phyloP scores from a whole-genome alignment of 1,140 invertebrate genomes.

The Camponotus pennsylvanicus region DNA sequence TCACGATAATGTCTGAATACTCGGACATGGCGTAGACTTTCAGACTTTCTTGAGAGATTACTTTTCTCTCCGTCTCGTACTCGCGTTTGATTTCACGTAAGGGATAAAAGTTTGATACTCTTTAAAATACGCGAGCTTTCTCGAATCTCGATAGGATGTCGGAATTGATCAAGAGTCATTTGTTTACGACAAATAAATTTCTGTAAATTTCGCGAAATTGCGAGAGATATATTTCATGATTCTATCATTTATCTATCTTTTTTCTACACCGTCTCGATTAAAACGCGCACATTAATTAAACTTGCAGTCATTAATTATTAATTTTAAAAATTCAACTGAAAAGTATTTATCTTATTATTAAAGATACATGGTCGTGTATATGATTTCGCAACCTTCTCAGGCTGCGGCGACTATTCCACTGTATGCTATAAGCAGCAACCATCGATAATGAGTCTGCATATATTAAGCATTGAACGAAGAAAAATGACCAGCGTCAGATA shows the following conservation, averaged over 20 bases:
- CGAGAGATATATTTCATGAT: neutral
- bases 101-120: constrained; percentile 38
- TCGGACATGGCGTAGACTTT: constrained; percentile 65
- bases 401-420: neutral
- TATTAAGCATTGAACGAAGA: constrained; percentile 67
- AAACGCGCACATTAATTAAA: neutral
- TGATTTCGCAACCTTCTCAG: constrained; percentile 20
- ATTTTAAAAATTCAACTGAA: neutral
- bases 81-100: constrained; percentile 46
- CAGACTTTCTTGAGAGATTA: constrained; percentile 64
- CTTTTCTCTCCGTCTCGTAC: constrained; percentile 22
- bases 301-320: neutral
- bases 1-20: constrained; percentile 77
- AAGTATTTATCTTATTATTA: constrained; percentile 5
- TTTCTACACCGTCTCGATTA: neutral
- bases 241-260: neutral
- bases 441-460: constrained; percentile 54
- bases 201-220: neutral
- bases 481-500: constrained; percentile 64
- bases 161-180: neutral
- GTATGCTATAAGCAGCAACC: constrained; percentile 24
- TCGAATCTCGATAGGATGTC: constrained; percentile 13
- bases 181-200: neutral
- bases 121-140: constrained; percentile 31
- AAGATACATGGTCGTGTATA: neutral